phyloP scores from a whole-genome alignment of 2,888 invertebrate genomes.

The Panorpa germanica region DNA sequence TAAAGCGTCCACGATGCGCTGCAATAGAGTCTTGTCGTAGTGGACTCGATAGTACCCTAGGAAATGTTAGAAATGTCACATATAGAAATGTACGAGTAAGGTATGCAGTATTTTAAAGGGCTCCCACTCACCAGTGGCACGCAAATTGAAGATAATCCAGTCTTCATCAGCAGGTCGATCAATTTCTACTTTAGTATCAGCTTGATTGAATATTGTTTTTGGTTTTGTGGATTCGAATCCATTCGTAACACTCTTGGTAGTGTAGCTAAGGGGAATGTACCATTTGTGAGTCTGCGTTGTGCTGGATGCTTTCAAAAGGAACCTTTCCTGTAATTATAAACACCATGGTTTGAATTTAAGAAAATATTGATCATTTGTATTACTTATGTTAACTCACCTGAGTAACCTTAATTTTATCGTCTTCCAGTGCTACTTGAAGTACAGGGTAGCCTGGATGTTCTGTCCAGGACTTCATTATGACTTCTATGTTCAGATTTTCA shows the following conservation, averaged over 20 bases:
- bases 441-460: conserved; percentile 45
- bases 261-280: conserved; percentile 26
- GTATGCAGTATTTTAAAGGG: not conserved
- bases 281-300: conserved; percentile 21
- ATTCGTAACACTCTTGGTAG: conserved; percentile 24
- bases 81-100: not conserved
- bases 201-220: conserved; percentile 19
- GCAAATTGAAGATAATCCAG: conserved; percentile 40
- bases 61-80: conserved; percentile 13
- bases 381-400: too few species aligned
- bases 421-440: conserved; percentile 24
- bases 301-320: too few species aligned
- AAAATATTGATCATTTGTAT: too few species aligned
- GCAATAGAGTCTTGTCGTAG: conserved; percentile 39
- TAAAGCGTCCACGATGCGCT: conserved; percentile 26
- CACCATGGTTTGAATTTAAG: too few species aligned
- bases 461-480: conserved; percentile 41
- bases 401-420: too few species aligned
- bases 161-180: conserved; percentile 23
- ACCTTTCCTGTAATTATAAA: too few species aligned
- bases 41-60: conserved; percentile 47
- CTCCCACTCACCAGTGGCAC: conserved; percentile 33
- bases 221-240: conserved; percentile 26
- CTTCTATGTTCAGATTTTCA: conserved; percentile 2
- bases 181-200: conserved; percentile 21